Evolutionary conservation across 2,113 vertebrate genomes (phyloP), one percentile per base, ranked within the genome.

Genomic region (Meriones unguiculatus): DNA sequence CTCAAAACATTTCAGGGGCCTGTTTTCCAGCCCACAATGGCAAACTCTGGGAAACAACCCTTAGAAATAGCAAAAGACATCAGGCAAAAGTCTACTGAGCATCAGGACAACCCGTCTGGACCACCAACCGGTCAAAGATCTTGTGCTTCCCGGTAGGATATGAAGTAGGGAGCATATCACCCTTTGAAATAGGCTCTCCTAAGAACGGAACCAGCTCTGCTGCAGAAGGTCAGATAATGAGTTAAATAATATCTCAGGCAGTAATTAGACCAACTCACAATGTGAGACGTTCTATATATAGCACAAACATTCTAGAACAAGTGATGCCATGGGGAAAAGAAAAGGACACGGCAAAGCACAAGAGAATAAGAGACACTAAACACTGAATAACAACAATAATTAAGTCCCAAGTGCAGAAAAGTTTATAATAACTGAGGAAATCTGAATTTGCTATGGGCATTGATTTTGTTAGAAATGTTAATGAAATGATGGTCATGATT

Each of bases 401-500:
- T 35, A 73, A 93, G 85, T 64, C 80, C 17, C 80, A 50, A 62
- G 3, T 87, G 46, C 35, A 73, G 9, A 87, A 62, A 72, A 6
- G 12, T 85, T 62, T 28, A 87, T 81, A 7, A 35, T 25, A 88
- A 78, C 52, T 38, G 41, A 85, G 90, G 24, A 93, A 89, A 92
- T 95, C 1, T 65, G 28, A 89, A 92, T 87, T 84, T n/a, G 10
- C 15, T 8, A 81, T 67, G 17, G n/a, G 17, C 30, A 91, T 87
- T 81, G 15, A 96, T 52, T 82, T 91, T 95, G 86, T 89, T 52
- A 92, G 17, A 41, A n/a, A 54, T 54, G 50, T 65, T 72, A 28
- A 81, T 54, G 38, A 93, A 89, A 54, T 70, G 25, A 76, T 62
- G 5, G 28, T 30, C 64, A 54, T 50, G 24, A 41, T 92, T 75